These are phyloP conservation scores for Terebella lapidaria DNA, from an alignment of 2,888 invertebrate genomes.

Conservation along the genomic window DNA sequence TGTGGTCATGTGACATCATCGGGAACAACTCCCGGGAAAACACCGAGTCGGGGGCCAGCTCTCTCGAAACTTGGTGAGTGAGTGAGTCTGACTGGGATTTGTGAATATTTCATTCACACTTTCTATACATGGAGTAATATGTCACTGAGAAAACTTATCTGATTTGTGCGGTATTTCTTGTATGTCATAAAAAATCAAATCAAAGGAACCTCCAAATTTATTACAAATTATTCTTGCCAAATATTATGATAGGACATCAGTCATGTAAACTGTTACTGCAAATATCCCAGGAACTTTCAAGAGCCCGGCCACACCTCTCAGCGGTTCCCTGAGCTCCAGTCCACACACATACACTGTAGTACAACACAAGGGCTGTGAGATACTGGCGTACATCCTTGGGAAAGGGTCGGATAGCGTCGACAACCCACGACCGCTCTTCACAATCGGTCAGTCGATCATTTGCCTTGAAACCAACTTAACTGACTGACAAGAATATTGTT, in stretches of 20 bases:
- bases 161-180: no score
- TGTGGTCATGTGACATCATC: not conserved
- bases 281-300: not conserved
- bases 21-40: not conserved
- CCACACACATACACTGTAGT: conserved; percentile 25
- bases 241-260: no score
- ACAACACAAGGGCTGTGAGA: conserved; percentile 32
- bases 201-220: no score
- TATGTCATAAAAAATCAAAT: no score
- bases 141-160: no score
- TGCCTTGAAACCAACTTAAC: not conserved
- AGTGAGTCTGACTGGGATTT: no score
- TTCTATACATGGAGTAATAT: no score
- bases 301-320: conserved; percentile 34
- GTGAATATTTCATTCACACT: no score
- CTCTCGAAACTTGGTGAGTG: conserved; percentile 2
- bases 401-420: conserved; percentile 15
- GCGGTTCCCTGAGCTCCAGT: conserved; percentile 20
- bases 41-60: not conserved
- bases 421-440: conserved; percentile 12
- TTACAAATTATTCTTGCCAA: no score
- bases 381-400: conserved; percentile 32
- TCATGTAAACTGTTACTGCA: not conserved
- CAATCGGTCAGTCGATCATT: conserved; percentile 24
- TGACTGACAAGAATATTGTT: not conserved